Evolutionary conservation across 1,140 invertebrate genomes (phyloP).

Genomic region (Caenorhabditis latens): DNA sequence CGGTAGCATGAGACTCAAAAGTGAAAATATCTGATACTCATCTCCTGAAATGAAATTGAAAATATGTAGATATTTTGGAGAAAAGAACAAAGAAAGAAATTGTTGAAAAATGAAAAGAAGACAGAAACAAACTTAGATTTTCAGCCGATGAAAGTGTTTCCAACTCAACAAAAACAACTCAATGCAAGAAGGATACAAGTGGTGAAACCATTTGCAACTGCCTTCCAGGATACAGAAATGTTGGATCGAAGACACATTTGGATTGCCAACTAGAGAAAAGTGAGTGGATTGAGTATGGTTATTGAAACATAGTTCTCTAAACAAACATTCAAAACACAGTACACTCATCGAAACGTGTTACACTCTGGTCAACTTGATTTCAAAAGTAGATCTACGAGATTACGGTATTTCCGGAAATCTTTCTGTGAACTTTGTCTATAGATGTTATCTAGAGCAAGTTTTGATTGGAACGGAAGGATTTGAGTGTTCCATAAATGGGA

Average conservation of each 20-base stretch:
- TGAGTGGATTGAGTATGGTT: not conserved
- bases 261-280: conserved; percentile 9
- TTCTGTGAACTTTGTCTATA: not conserved
- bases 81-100: not conserved
- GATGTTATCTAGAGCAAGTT: not conserved
- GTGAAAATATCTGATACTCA: conserved; percentile 50
- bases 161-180: conserved; percentile 5
- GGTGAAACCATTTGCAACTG: conserved; percentile 11
- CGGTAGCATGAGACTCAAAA: conserved; percentile 44
- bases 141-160: not conserved
- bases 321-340: too few species aligned
- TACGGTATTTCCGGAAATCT: conserved; percentile 32
- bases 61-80: not conserved
- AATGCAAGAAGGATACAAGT: not conserved
- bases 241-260: conserved; percentile 40
- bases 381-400: not conserved
- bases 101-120: not conserved
- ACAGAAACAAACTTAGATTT: not conserved
- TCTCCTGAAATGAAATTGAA: conserved; percentile 3
- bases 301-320: not conserved
- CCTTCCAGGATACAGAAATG: conserved; percentile 12
- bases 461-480: not conserved
- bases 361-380: too few species aligned
- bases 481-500: too few species aligned
- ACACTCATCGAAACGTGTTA: too few species aligned